Percentiles rank a stretch among this genome's conserved stretches.
Evolutionary conservation across 2,113 vertebrate species (phyloP).

Genomic region (Gavialis gangeticus): DNA sequence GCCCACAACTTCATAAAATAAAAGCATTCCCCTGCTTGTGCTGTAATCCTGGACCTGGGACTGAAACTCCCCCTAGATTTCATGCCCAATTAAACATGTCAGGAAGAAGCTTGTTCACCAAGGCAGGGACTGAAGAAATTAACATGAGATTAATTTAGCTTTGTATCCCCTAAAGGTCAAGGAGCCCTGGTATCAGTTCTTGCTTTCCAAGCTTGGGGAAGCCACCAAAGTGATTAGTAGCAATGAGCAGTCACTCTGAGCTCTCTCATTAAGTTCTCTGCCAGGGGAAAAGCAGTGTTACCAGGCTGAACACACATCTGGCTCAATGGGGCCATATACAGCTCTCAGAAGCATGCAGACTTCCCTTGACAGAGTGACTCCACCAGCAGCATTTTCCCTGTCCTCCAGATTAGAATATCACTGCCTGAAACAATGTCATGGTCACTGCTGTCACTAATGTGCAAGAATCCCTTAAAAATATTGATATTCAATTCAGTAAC

Average conservation of each 20-base stretch:
- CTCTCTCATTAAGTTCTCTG: background rate
- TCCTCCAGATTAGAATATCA: background rate
- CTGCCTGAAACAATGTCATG: background rate
- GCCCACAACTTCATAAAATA: background rate
- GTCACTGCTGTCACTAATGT: background rate
- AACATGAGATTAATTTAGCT: background rate
- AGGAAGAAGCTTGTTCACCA: background rate
- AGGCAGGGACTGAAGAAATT: background rate
- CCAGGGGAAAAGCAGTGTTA: background rate
- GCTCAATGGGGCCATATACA: background rate
- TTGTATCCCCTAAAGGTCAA: background rate
- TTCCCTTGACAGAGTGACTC: no score
- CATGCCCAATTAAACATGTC: rapidly evolving
- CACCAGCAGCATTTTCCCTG: rapidly evolving
- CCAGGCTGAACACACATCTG: background rate
- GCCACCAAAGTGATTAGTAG: background rate
- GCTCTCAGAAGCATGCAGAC: background rate
- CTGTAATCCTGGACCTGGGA: background rate
- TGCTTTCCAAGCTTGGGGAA: background rate
- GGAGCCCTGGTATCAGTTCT: background rate
- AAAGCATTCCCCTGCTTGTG: background rate
- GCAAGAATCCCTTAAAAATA: slow-evolving; percentile 29
- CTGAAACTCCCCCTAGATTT: background rate
- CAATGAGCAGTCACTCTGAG: background rate
- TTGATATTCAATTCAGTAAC: background rate